These are phyloP conservation scores for Lagodon rhomboides DNA, from an alignment of 2,797 vertebrate genomes.

Conservation along the genomic window DNA sequence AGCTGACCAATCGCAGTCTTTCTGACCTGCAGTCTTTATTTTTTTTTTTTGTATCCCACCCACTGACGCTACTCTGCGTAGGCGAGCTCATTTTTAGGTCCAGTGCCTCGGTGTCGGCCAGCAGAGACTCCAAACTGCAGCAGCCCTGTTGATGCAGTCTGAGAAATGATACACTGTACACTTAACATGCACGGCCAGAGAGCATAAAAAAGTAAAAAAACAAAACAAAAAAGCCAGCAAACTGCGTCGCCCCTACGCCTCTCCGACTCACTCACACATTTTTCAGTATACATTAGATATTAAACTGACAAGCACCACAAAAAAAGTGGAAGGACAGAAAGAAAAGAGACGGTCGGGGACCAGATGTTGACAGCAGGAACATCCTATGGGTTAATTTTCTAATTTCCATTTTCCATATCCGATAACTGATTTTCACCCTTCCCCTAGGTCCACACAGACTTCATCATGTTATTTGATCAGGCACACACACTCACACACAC, in stretches of 20 bases:
- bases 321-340: constrained; percentile 60
- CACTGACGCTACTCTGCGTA: constrained; percentile 50
- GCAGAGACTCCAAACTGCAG: constrained; percentile 64
- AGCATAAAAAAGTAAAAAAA: constrained; percentile 66
- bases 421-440: constrained; percentile 58
- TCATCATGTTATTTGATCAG: constrained; percentile 50
- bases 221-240: constrained; percentile 63
- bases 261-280: constrained; percentile 31
- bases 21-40: constrained; percentile 45
- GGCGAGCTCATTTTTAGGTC: constrained; percentile 60
- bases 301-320: constrained; percentile 75
- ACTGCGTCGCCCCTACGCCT: constrained; percentile 46
- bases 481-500: constrained; percentile 25
- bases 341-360: constrained; percentile 31
- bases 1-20: constrained; percentile 59
- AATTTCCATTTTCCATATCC: constrained; percentile 48
- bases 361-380: constrained; percentile 54
- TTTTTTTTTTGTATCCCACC: constrained; percentile 44
- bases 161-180: constrained; percentile 84
- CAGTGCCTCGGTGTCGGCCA: constrained; percentile 61
- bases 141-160: constrained; percentile 74
- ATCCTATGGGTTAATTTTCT: constrained; percentile 49
- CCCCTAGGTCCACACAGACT: constrained; percentile 48
- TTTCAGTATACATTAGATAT: constrained; percentile 70
- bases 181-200: constrained; percentile 84